Evolutionary conservation across 2,797 vertebrate genomes (phyloP).

Genomic region (Paramormyrops hopkinsi): DNA sequence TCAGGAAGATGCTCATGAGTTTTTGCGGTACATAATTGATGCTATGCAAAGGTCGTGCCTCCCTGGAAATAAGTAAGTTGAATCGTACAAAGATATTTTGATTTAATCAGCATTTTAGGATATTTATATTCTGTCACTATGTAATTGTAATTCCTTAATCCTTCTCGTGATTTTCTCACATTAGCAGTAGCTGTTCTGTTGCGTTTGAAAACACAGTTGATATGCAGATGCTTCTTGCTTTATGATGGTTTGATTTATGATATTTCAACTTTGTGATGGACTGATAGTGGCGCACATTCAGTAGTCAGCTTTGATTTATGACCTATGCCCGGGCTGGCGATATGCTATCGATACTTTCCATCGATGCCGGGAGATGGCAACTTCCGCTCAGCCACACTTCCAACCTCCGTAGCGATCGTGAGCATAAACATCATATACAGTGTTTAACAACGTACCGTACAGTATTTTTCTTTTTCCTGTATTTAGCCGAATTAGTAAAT

Average conservation of each 20-base stretch:
- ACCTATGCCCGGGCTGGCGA: not conserved
- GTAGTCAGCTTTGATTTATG: not conserved
- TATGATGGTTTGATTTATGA: not conserved
- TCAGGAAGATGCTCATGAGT: conserved; percentile 97
- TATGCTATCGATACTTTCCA: not conserved
- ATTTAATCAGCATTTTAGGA: not conserved
- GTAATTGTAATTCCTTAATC: not conserved
- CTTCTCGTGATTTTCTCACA: not conserved
- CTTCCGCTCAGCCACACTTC: not conserved
- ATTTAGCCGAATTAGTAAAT: not conserved
- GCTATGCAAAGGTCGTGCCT: conserved; percentile 97
- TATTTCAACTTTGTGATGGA: not conserved
- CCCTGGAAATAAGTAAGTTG: conserved; percentile 83
- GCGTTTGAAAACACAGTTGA: not conserved
- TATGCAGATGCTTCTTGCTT: not conserved
- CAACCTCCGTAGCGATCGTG: not conserved
- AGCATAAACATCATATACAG: not conserved
- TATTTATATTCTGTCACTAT: too few relatives aligned
- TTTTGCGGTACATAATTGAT: conserved; percentile 89
- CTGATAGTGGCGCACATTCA: not conserved
- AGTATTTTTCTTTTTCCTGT: not conserved
- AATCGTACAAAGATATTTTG: not conserved
- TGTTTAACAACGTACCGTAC: not conserved
- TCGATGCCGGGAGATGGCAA: not conserved
- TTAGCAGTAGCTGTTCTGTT: not conserved